Evolutionary conservation across 2,888 invertebrate genomes (phyloP).

Genomic region (Thera britannica): DNA sequence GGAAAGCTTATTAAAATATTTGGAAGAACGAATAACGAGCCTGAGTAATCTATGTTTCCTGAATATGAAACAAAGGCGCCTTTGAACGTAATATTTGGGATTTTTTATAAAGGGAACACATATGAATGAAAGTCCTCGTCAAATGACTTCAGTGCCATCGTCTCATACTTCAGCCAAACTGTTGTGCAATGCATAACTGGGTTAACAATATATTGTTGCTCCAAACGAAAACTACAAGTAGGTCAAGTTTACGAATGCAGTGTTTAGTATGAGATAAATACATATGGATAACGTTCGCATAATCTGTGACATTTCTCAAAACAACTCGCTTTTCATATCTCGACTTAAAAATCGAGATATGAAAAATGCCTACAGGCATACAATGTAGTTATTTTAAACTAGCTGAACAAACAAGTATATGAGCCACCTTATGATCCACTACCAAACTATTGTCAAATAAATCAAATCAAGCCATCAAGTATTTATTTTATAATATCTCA

Average conservation of each 20-base stretch:
- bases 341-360: no score
- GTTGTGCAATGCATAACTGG: constrained; percentile 72
- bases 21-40: neutral
- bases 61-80: constrained; percentile 1
- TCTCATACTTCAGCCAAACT: constrained; percentile 56
- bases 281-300: neutral
- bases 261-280: constrained; percentile 2
- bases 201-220: constrained; percentile 66
- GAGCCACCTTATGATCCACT: no score
- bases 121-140: constrained; percentile 55
- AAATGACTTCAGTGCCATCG: constrained; percentile 51
- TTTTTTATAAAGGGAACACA: constrained; percentile 27
- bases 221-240: constrained; percentile 49
- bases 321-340: neutral
- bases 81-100: neutral
- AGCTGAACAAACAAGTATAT: no score
- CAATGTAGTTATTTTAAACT: no score
- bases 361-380: no score
- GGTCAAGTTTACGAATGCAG: constrained; percentile 68
- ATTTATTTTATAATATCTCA: no score
- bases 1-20: neutral
- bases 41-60: neutral
- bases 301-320: no score
- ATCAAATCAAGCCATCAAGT: no score
- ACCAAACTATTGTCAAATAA: no score